Evolutionary conservation across 2,888 invertebrate species (phyloP).

Genomic region (Yponomeuta plumbellus): DNA sequence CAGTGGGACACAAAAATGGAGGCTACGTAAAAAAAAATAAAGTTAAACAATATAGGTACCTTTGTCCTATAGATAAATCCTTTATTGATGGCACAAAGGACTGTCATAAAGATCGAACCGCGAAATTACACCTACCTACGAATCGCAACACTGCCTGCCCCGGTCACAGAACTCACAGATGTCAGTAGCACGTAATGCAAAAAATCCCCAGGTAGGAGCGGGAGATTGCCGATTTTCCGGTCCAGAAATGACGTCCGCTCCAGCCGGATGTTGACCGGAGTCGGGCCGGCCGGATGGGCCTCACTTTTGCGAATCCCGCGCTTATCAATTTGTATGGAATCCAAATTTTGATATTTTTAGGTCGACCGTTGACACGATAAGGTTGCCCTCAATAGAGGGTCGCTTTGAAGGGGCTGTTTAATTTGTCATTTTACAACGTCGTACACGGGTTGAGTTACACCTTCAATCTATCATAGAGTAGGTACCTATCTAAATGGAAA

Average conservation of each 20-base stretch:
- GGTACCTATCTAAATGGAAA: too few relatives aligned
- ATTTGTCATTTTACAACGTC: too few relatives aligned
- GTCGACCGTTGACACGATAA: neutral
- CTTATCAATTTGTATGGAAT: conserved; percentile 12
- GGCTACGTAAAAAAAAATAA: too few relatives aligned
- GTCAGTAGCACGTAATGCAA: conserved; percentile 22
- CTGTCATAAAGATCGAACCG: neutral
- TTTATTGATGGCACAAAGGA: too few relatives aligned
- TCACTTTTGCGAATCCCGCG: conserved; percentile 3
- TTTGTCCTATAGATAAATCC: too few relatives aligned
- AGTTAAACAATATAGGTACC: too few relatives aligned
- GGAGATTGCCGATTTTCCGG: conserved; percentile 74
- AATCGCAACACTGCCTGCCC: neutral
- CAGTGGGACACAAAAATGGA: too few relatives aligned
- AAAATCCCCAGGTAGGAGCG: conserved; percentile 40
- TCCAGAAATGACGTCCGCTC: conserved; percentile 67
- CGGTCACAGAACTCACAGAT: neutral
- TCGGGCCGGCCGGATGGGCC: conserved; percentile 27
- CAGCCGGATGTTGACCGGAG: conserved; percentile 61
- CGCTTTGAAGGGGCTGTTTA: neutral
- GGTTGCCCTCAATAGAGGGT: neutral
- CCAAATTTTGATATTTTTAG: conserved; percentile 13
- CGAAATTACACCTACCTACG: neutral
- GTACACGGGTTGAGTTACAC: too few relatives aligned
- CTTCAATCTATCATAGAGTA: too few relatives aligned